These are phyloP conservation scores for Pachyrhynchus sulphureomaculatus DNA, from an alignment of 1,140 invertebrate species.

Conservation along the genomic window DNA sequence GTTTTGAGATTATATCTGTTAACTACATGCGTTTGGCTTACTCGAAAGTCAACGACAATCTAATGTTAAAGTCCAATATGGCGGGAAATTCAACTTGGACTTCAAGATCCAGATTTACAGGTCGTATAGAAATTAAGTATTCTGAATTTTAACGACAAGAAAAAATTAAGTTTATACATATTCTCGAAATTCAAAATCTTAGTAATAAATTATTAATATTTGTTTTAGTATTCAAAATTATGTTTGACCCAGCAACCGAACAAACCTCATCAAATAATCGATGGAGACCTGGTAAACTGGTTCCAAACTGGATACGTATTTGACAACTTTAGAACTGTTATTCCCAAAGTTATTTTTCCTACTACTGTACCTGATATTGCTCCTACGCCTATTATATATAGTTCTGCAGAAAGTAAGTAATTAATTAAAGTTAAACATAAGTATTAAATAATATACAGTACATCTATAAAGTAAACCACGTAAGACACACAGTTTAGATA, in stretches of 20 bases:
- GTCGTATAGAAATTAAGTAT: too few relatives aligned
- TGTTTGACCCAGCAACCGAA: slow-evolving; percentile 43
- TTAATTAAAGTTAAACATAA: background rate
- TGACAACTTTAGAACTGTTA: slow-evolving; percentile 75
- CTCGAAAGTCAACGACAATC: too few relatives aligned
- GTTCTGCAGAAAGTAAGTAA: slow-evolving; percentile 57
- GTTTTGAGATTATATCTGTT: too few relatives aligned
- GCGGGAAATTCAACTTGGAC: too few relatives aligned
- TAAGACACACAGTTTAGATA: too few relatives aligned
- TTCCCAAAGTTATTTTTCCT: slow-evolving; percentile 64
- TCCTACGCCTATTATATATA: slow-evolving; percentile 56
- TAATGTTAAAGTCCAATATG: too few relatives aligned
- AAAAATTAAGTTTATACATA: too few relatives aligned
- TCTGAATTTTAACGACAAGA: too few relatives aligned
- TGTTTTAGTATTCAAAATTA: slow-evolving; percentile 43
- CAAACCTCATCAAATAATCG: slow-evolving; percentile 55
- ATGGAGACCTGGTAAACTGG: slow-evolving; percentile 70
- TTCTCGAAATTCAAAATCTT: too few relatives aligned
- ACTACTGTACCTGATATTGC: slow-evolving; percentile 57
- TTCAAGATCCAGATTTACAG: too few relatives aligned
- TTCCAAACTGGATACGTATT: slow-evolving; percentile 76
- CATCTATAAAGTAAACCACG: background rate
- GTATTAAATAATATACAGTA: too few relatives aligned
- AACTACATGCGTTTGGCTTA: too few relatives aligned
- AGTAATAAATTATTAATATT: slow-evolving; percentile 1